Conservation (phyloP, 2,113 vertebrate species). For the Pyrgilauda ruficollis region DNA sequence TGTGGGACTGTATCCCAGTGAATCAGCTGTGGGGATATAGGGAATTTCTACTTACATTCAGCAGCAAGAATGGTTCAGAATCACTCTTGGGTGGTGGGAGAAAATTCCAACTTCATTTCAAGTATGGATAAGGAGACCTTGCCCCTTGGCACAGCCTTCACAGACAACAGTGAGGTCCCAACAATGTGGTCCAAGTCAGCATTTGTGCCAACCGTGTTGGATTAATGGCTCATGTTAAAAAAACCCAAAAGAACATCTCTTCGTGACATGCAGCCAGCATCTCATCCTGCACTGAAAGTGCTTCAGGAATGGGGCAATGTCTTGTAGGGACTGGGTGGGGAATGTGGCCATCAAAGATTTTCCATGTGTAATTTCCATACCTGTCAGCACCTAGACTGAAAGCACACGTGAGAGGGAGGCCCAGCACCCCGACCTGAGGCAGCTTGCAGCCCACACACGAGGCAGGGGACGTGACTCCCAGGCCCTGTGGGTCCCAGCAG, state of each 20-base stretch:
- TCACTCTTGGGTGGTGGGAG: neutral
- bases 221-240: neutral
- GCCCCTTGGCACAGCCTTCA: neutral
- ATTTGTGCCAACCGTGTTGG: neutral
- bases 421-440: neutral
- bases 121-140: neutral
- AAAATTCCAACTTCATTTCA: neutral
- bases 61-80: neutral
- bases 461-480: neutral
- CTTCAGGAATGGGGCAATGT: neutral
- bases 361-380: neutral
- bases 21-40: neutral
- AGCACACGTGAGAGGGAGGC: neutral
- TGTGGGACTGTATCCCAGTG: neutral
- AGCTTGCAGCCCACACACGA: rapidly evolving
- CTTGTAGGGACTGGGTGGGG: neutral
- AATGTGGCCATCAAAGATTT: neutral
- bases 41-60: neutral
- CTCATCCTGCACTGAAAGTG: neutral
- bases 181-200: rapidly evolving
- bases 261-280: neutral
- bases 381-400: neutral
- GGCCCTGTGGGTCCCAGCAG: neutral
- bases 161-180: rapidly evolving
- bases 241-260: neutral